Conservation (phyloP, 2,797 vertebrate genomes). For the Anableps anableps region DNA sequence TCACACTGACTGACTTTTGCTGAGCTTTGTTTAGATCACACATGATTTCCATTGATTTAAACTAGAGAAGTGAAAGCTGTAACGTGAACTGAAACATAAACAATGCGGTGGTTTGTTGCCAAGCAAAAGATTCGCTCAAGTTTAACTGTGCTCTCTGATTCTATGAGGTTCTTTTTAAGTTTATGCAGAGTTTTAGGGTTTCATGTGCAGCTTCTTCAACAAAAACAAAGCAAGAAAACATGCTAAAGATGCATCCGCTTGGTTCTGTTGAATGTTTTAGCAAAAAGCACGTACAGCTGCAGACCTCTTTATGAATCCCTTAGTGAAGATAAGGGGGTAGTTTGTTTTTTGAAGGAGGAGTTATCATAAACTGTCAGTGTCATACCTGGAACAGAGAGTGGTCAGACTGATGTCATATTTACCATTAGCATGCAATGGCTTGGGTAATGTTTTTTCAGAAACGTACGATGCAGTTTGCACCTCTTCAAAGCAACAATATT, state of each 20-base stretch:
- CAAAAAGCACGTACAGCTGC: not conserved
- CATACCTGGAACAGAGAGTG: not conserved
- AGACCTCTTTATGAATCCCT: not conserved
- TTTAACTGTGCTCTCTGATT: not conserved
- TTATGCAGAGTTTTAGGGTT: not conserved
- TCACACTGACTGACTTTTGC: constrained; percentile 35
- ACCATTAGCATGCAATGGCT: not conserved
- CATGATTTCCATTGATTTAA: constrained; percentile 47
- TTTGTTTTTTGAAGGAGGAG: not conserved
- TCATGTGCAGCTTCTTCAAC: not conserved
- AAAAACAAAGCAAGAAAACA: not conserved
- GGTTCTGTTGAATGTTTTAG: not conserved
- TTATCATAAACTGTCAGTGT: not conserved
- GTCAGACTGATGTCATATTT: not conserved
- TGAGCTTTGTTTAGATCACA: constrained; percentile 57
- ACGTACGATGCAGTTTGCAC: too few relatives aligned
- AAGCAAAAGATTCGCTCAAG: not conserved
- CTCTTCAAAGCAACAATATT: not conserved
- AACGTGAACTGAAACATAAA: not conserved
- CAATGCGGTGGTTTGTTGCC: not conserved
- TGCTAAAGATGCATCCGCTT: not conserved
- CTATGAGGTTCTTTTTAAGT: not conserved
- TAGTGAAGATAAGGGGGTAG: not conserved
- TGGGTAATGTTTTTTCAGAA: too few relatives aligned
- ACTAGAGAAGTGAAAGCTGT: constrained; percentile 56